Conservation (phyloP, 2,888 invertebrate genomes). For the Lasioglossum lativentre region DNA sequence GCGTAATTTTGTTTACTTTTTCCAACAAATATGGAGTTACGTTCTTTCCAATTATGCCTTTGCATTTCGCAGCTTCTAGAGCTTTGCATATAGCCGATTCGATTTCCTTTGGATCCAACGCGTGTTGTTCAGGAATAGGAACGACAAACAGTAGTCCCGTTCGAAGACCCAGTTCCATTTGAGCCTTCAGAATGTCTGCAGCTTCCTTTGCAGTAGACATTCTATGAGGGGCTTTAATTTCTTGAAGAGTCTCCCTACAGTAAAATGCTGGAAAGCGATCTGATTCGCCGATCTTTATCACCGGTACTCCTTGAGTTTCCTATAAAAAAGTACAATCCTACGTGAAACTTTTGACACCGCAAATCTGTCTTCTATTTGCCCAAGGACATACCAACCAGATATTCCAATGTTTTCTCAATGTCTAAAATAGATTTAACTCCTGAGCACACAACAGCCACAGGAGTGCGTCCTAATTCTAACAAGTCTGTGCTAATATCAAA, state of each 20-base stretch:
- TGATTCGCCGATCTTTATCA: slow-evolving; percentile 90
- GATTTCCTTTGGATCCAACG: slow-evolving; percentile 87
- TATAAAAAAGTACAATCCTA: slow-evolving; percentile 79
- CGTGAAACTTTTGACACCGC: neutral
- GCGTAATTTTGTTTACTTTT: slow-evolving; percentile 91
- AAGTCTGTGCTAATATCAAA: slow-evolving; percentile 98
- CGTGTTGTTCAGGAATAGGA: slow-evolving; percentile 92
- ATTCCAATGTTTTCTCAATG: slow-evolving; percentile 96
- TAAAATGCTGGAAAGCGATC: slow-evolving; percentile 97
- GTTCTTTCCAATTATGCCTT: slow-evolving; percentile 91
- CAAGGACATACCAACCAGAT: slow-evolving; percentile 88
- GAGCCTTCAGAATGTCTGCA: slow-evolving; percentile 89
- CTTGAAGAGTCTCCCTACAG: slow-evolving; percentile 90
- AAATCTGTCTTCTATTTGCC: neutral
- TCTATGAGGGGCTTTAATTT: slow-evolving; percentile 89
- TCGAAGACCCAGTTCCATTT: slow-evolving; percentile 86
- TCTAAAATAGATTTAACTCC: slow-evolving; percentile 99
- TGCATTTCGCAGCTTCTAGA: slow-evolving; percentile 87
- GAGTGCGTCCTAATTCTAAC: slow-evolving; percentile 93
- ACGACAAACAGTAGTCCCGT: slow-evolving; percentile 95
- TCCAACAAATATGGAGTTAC: slow-evolving; percentile 96
- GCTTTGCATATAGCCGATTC: slow-evolving; percentile 91
- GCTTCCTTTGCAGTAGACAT: slow-evolving; percentile 88
- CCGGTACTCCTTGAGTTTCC: slow-evolving; percentile 98
- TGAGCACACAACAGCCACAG: slow-evolving; percentile 96